Conservation (phyloP, 64 coral and sea anemone species). For the Pachyseris speciosa region DNA sequence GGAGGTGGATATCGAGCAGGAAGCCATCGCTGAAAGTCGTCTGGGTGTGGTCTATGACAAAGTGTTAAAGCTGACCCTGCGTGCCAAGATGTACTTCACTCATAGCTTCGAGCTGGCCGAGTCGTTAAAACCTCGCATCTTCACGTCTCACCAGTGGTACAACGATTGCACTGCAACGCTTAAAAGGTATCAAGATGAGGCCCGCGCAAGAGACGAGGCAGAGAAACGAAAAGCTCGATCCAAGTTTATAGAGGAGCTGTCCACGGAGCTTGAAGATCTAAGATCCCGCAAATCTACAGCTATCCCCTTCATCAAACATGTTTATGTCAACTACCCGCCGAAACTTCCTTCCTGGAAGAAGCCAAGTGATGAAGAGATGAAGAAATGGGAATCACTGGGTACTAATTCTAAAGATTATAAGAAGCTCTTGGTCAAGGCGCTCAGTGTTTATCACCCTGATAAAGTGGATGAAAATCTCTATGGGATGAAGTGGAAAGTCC, state of each 20-base stretch:
- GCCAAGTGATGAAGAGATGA: conserved; percentile 61
- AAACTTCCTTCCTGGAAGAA: conserved; percentile 45
- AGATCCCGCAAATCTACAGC: conserved; percentile 7
- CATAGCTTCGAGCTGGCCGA: conserved; percentile 65
- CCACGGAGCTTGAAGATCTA: conserved; percentile 28
- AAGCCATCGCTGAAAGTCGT: conserved; percentile 74
- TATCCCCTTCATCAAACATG: conserved; percentile 21
- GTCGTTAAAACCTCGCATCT: conserved; percentile 78
- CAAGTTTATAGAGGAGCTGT: conserved; percentile 34
- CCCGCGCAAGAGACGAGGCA: conserved; percentile 20
- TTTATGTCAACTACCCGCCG: conserved; percentile 66
- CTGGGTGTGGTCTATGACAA: conserved; percentile 80
- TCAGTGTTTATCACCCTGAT: conserved; percentile 68
- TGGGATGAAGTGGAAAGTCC: conserved; percentile 58
- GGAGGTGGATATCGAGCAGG: conserved; percentile 82
- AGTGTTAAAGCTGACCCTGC: conserved; percentile 53
- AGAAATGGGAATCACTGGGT: conserved; percentile 33
- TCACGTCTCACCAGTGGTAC: conserved; percentile 66
- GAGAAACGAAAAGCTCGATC: conserved; percentile 19
- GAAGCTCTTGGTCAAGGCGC: conserved; percentile 11
- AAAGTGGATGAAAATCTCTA: conserved; percentile 48
- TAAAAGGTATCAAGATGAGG: conserved; percentile 59
- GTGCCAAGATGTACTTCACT: conserved; percentile 81
- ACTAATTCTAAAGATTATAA: neutral
- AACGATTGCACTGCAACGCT: conserved; percentile 59